Conservation (phyloP, 92 coral and sea anemone species). For the Palythoa grandiflora region DNA sequence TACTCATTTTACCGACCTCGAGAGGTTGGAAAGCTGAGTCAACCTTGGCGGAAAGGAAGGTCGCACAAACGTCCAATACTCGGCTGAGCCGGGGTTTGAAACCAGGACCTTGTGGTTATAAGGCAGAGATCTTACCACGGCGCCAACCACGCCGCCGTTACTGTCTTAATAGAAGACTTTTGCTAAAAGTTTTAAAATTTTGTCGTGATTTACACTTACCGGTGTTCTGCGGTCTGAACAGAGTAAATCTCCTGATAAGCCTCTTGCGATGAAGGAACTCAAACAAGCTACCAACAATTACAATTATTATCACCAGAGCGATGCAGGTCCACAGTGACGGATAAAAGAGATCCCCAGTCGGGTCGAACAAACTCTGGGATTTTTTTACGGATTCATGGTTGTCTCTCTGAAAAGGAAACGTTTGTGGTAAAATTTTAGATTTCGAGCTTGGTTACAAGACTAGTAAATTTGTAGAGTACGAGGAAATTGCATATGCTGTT, state of each 20-base stretch:
- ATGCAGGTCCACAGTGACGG: constrained; percentile 84
- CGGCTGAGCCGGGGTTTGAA: no score
- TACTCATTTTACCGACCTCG: no score
- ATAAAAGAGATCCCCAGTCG: constrained; percentile 92
- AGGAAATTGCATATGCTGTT: background rate
- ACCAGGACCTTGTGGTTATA: no score
- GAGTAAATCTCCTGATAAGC: background rate
- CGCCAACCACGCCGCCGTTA: no score
- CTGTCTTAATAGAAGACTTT: no score
- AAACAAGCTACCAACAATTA: constrained; percentile 61
- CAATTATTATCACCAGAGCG: constrained; percentile 65
- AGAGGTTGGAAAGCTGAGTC: no score
- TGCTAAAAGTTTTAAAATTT: no score
- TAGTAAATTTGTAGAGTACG: background rate
- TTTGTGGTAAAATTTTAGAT: background rate
- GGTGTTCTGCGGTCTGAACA: constrained; percentile 1
- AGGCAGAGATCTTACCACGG: no score
- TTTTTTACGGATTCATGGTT: constrained; percentile 76
- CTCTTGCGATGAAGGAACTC: constrained; percentile 64
- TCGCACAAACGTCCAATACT: no score
- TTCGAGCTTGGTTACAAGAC: background rate
- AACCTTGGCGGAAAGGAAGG: no score
- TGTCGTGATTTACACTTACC: background rate
- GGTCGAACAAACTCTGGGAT: constrained; percentile 92
- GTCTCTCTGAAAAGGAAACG: constrained; percentile 43